Conservation (phyloP, 2,797 vertebrate species). For the Diplodus sargus region DNA sequence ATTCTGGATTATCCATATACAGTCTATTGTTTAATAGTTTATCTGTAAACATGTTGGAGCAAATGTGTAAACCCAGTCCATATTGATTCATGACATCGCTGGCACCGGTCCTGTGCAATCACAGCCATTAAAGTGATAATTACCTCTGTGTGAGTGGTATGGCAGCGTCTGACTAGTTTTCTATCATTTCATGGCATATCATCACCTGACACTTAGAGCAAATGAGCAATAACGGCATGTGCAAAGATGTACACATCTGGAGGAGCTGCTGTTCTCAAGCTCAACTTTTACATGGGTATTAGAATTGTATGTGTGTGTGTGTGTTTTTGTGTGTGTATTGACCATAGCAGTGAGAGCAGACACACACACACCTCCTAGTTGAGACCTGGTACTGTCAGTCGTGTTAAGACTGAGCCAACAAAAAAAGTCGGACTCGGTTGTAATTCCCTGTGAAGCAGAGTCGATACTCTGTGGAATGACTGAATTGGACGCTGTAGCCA, state of each 20-base stretch:
- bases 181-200: not conserved
- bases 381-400: slow-evolving; percentile 14
- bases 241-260: slow-evolving; percentile 22
- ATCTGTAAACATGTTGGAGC: not conserved
- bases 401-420: slow-evolving; percentile 40
- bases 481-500: slow-evolving; percentile 50
- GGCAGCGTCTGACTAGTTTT: not conserved
- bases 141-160: not conserved
- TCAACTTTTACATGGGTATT: not conserved
- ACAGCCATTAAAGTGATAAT: slow-evolving; percentile 12
- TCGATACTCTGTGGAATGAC: slow-evolving; percentile 50
- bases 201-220: not conserved
- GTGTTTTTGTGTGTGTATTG: not conserved
- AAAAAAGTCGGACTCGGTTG: slow-evolving; percentile 26
- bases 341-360: slow-evolving; percentile 7
- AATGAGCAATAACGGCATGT: slow-evolving; percentile 13
- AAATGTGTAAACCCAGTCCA: slow-evolving; percentile 18
- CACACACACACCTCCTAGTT: slow-evolving; percentile 16
- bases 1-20: not conserved
- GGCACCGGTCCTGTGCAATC: not conserved
- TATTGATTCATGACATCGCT: slow-evolving; percentile 16
- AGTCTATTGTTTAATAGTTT: not conserved
- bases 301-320: not conserved
- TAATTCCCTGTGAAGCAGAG: slow-evolving; percentile 55
- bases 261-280: slow-evolving; percentile 35